Percentiles rank a stretch among this genome's conserved stretches.
Evolutionary conservation across 2,113 vertebrate genomes (phyloP).

Genomic region (Leucosticte australis): DNA sequence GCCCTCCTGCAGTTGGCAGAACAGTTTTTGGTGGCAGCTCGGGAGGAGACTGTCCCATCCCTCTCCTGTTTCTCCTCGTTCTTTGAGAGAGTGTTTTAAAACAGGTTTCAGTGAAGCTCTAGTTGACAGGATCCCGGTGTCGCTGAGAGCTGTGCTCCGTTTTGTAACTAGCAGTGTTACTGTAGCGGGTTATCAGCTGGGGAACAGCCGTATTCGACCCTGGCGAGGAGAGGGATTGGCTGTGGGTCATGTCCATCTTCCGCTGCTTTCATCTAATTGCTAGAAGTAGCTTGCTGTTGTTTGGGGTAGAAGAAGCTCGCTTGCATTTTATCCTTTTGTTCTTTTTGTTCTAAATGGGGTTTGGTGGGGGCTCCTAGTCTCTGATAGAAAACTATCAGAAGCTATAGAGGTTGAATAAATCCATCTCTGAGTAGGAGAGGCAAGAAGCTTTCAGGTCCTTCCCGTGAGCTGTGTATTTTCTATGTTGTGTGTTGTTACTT

Average conservation of each 20-base stretch:
- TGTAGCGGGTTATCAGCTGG: not conserved
- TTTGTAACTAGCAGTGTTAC: not conserved
- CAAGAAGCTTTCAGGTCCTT: not conserved
- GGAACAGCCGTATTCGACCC: not conserved
- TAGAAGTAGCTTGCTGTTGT: not conserved
- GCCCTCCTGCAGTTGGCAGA: not conserved
- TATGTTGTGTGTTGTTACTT: not conserved
- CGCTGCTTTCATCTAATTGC: not conserved
- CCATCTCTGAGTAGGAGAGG: not conserved
- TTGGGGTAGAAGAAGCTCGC: not conserved
- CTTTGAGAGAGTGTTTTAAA: not conserved
- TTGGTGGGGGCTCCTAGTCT: not conserved
- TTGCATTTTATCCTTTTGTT: not conserved
- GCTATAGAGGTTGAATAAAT: not conserved
- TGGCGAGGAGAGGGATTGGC: not conserved
- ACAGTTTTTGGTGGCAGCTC: not conserved
- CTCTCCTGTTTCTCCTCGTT: not conserved
- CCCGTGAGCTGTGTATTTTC: not conserved
- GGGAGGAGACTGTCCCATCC: conserved; percentile 13
- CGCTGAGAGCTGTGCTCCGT: not conserved
- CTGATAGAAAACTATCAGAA: not conserved
- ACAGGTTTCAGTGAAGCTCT: not conserved
- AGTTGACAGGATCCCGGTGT: not conserved
- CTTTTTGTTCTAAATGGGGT: not conserved
- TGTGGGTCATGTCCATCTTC: not conserved